Percentiles rank a stretch among this genome's conserved stretches.
These are phyloP conservation scores for Pteronura brasiliensis DNA, from an alignment of 2,113 vertebrate species.

Conservation along the genomic window DNA sequence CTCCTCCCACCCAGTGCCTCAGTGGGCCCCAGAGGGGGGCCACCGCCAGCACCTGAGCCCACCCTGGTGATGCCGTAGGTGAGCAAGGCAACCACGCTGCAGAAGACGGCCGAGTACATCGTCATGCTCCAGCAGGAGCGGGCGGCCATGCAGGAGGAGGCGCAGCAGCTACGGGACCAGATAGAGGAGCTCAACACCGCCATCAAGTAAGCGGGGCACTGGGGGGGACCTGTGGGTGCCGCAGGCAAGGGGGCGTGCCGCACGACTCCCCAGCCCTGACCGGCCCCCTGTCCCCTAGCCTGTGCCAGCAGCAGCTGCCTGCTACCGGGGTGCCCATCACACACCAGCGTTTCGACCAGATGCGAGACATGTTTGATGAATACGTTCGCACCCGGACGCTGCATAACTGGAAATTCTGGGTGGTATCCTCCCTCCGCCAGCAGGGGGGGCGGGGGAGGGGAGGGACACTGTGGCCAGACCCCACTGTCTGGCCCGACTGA, in stretches of 20 bases:
- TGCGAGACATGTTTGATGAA: conserved; percentile 94
- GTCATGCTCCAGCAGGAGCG: conserved; percentile 96
- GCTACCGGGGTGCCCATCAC: conserved; percentile 97
- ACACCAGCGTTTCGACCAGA: conserved; percentile 93
- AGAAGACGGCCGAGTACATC: conserved; percentile 97
- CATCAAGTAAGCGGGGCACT: conserved; percentile 89
- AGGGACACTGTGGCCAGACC: background rate
- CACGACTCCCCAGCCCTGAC: background rate
- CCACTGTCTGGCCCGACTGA: background rate
- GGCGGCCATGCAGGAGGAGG: conserved; percentile 91
- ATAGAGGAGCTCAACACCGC: conserved; percentile 92
- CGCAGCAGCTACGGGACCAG: conserved; percentile 91
- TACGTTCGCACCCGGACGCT: conserved; percentile 92
- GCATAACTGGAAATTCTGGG: conserved; percentile 99
- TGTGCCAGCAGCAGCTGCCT: conserved; percentile 95
- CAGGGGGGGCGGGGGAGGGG: rapidly evolving
- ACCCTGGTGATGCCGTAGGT: conserved; percentile 81
- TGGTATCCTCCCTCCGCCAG: conserved; percentile 89
- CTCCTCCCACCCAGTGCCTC: background rate
- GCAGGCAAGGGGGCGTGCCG: background rate
- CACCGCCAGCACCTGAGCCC: background rate
- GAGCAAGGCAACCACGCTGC: conserved; percentile 96
- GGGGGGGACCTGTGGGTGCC: too few species aligned
- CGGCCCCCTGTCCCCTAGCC: conserved; percentile 71
- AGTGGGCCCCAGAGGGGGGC: background rate